Evolutionary conservation across 2,113 vertebrate genomes (phyloP).

Genomic region (Himantopus leucocephalus): DNA sequence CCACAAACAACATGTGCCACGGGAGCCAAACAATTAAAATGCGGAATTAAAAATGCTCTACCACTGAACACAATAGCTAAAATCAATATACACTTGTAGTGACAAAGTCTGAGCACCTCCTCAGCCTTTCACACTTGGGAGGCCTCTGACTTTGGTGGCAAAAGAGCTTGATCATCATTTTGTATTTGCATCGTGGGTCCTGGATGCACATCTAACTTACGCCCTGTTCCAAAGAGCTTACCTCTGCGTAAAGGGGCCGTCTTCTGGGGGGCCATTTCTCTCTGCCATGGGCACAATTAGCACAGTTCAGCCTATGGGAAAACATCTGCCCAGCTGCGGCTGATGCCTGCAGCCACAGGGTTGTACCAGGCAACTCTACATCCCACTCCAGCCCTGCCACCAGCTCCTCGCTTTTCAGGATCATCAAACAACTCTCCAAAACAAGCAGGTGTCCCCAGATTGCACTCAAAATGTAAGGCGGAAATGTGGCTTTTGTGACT

Average conservation of each 20-base stretch:
- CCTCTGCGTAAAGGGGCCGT: neutral
- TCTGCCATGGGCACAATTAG: neutral
- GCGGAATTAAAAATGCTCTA: neutral
- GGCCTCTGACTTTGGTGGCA: neutral
- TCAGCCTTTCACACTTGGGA: neutral
- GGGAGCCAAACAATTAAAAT: neutral
- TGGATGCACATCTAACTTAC: neutral
- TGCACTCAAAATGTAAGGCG: neutral
- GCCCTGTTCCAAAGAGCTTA: neutral
- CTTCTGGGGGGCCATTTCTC: neutral
- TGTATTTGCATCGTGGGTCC: neutral
- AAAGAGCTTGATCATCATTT: neutral
- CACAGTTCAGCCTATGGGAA: neutral
- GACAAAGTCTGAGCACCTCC: neutral
- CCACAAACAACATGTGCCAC: neutral
- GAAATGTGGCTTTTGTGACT: neutral
- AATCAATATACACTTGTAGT: neutral
- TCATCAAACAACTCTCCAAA: neutral
- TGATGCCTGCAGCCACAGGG: neutral
- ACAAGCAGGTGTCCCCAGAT: neutral
- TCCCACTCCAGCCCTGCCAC: neutral
- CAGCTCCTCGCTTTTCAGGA: neutral
- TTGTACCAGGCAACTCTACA: neutral
- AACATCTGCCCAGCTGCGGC: neutral
- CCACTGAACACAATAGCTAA: neutral